Conservation (phyloP, 2,888 invertebrate species). For the Diarsia dahlii region DNA sequence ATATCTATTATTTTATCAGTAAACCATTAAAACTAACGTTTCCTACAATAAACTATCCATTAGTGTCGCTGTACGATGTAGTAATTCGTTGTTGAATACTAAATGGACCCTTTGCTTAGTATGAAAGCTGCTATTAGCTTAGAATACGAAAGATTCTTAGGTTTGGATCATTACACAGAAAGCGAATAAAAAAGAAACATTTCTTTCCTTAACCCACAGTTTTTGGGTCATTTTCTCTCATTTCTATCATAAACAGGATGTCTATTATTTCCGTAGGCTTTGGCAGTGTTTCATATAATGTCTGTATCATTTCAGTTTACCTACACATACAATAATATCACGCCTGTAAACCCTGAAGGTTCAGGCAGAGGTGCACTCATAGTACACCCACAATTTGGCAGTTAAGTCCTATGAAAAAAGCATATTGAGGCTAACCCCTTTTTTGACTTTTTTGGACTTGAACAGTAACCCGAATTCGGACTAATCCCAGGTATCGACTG, state of each 20-base stretch:
- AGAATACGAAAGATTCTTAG: slow-evolving; percentile 31
- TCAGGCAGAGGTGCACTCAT: not conserved
- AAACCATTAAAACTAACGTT: not conserved
- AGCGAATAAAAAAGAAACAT: slow-evolving; percentile 32
- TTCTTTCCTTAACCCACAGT: slow-evolving; percentile 3
- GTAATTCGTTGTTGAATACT: slow-evolving; percentile 26
- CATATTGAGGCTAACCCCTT: too few species aligned
- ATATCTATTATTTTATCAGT: not conserved
- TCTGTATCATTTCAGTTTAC: not conserved
- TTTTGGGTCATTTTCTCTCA: slow-evolving; percentile 6
- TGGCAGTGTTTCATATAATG: not conserved
- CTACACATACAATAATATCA: not conserved
- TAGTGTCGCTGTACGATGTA: slow-evolving; percentile 14
- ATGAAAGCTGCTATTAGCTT: slow-evolving; percentile 48
- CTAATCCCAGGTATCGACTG: too few species aligned
- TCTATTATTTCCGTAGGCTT: slow-evolving; percentile 9
- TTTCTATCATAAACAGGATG: slow-evolving; percentile 2
- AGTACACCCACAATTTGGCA: too few species aligned
- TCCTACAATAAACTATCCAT: slow-evolving; percentile 10
- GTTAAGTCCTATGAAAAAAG: too few species aligned
- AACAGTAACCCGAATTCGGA: too few species aligned
- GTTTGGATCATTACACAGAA: slow-evolving; percentile 47
- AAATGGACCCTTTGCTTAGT: slow-evolving; percentile 29
- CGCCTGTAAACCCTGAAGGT: not conserved
- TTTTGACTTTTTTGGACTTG: too few species aligned